Evolutionary conservation across 2,113 vertebrate genomes (phyloP).

Genomic region (Castor canadensis): DNA sequence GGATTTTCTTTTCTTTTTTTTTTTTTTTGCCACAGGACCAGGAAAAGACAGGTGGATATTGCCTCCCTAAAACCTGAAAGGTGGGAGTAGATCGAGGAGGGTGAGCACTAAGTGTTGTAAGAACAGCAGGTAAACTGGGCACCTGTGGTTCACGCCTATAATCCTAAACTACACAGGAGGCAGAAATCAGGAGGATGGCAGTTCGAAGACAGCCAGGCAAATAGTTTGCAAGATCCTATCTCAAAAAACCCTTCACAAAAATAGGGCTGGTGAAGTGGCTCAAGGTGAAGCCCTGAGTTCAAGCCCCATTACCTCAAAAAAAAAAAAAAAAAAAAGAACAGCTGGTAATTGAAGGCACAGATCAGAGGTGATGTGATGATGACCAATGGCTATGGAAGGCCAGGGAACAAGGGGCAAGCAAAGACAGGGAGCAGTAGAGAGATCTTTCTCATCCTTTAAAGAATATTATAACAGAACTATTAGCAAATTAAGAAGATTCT

Average conservation of each 20-base stretch:
- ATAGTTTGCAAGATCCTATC: too few species aligned
- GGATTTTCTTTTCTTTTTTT: not conserved
- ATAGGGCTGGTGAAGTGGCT: too few species aligned
- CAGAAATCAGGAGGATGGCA: too few species aligned
- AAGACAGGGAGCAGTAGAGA: not conserved
- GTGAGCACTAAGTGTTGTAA: not conserved
- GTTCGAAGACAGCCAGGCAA: too few species aligned
- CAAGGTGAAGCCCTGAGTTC: too few species aligned
- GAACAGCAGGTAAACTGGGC: not conserved
- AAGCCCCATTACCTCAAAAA: too few species aligned
- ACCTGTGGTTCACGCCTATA: too few species aligned
- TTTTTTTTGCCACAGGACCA: not conserved
- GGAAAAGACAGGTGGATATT: not conserved
- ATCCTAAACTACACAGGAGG: too few species aligned
- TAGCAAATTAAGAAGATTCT: not conserved
- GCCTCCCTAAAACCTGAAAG: not conserved
- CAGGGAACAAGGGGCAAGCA: too few species aligned
- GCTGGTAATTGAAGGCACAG: not conserved
- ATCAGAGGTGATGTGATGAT: not conserved
- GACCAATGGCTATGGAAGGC: too few species aligned
- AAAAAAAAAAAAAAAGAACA: too few species aligned
- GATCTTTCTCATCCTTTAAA: not conserved
- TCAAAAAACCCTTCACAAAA: too few species aligned
- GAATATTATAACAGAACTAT: not conserved
- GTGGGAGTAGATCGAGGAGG: not conserved